Evolutionary conservation across 2,113 vertebrate species (phyloP).

Genomic region (Actenoides hombroni): DNA sequence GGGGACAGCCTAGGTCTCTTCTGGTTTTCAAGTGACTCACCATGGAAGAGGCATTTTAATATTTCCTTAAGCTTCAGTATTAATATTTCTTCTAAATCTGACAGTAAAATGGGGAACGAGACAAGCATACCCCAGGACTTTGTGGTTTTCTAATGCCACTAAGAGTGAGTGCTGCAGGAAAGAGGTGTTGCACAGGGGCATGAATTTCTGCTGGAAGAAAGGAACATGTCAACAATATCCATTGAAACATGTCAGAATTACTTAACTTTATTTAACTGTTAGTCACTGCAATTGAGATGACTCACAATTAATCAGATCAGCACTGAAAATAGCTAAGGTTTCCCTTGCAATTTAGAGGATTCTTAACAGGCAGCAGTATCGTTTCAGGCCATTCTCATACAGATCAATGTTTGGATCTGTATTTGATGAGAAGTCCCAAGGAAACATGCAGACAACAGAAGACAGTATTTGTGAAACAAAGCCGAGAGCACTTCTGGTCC

Average conservation of each 20-base stretch:
- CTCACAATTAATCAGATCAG: slow-evolving; percentile 16
- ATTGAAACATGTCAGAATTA: neutral
- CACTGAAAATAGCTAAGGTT: neutral
- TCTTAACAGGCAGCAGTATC: neutral
- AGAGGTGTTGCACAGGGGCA: neutral
- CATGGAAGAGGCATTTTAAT: neutral
- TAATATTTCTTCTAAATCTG: neutral
- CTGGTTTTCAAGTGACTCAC: neutral
- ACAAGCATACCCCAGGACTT: neutral
- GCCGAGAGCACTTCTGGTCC: neutral
- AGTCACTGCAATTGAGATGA: neutral
- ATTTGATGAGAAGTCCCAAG: neutral
- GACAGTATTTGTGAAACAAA: neutral
- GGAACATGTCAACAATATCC: neutral
- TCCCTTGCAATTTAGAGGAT: neutral
- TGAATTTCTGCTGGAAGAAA: neutral
- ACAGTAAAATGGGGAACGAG: neutral
- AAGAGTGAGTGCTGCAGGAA: neutral
- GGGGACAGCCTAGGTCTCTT: neutral
- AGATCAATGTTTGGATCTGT: neutral
- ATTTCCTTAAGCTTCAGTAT: neutral
- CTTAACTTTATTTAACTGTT: neutral
- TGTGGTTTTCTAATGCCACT: neutral
- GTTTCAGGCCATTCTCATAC: neutral
- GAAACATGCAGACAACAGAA: neutral